Evolutionary conservation across 2,113 vertebrate species (phyloP).

Genomic region (Leptodactylus fuscus): DNA sequence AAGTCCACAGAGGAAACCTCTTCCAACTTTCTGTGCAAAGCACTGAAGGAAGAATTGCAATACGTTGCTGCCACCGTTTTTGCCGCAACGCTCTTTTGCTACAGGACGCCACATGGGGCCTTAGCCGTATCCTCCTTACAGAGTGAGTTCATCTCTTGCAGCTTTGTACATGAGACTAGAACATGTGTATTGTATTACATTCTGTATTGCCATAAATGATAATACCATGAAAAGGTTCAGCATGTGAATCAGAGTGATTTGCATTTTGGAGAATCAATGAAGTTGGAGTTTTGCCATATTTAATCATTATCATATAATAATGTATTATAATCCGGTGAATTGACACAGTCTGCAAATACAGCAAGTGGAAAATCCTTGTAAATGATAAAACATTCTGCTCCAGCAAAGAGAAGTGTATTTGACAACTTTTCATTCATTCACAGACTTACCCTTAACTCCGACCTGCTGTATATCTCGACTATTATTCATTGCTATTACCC

Average conservation of each 20-base stretch:
- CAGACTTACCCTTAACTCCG: not conserved
- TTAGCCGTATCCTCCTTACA: too few species aligned
- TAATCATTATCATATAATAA: not conserved
- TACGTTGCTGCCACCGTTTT: too few species aligned
- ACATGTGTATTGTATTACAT: not conserved
- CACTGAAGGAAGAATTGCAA: too few species aligned
- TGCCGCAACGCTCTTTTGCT: too few species aligned
- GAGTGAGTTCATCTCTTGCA: too few species aligned
- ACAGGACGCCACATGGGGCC: too few species aligned
- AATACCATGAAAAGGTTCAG: not conserved
- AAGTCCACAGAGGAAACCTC: too few species aligned
- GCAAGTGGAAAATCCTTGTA: not conserved
- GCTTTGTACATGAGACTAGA: not conserved
- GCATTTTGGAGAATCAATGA: not conserved
- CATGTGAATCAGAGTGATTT: not conserved
- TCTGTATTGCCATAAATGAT: not conserved
- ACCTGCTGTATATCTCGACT: not conserved
- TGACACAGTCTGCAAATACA: not conserved
- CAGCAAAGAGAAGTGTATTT: not conserved
- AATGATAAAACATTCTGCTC: not conserved
- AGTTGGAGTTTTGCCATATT: not conserved
- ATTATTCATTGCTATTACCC: constrained; percentile 23
- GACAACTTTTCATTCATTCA: constrained; percentile 22
- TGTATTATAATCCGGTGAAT: not conserved
- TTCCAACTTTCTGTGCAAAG: too few species aligned